Evolutionary conservation across 2,113 vertebrate genomes (phyloP).

Genomic region (Ptilorrhoa leucosticta): DNA sequence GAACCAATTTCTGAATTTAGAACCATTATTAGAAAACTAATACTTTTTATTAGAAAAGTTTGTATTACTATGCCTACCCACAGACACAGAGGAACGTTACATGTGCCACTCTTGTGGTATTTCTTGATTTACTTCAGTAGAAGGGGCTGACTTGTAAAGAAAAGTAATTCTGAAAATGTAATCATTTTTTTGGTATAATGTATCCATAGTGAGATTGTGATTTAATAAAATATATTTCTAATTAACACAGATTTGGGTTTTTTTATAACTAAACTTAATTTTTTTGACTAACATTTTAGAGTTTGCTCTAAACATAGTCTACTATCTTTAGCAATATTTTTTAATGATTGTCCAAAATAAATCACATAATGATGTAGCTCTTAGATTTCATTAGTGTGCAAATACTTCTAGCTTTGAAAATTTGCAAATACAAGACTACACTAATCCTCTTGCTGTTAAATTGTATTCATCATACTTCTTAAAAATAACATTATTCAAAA

Average conservation of each 20-base stretch:
- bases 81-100: background rate
- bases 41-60: background rate
- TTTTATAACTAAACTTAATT: background rate
- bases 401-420: background rate
- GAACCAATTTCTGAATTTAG: background rate
- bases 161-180: background rate
- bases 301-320: background rate
- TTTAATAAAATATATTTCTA: background rate
- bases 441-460: background rate
- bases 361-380: background rate
- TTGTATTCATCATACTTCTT: background rate
- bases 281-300: background rate
- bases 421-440: background rate
- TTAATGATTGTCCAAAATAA: background rate
- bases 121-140: background rate
- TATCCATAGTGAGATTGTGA: background rate
- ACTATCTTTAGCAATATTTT: background rate
- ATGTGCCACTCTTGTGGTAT: background rate
- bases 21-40: background rate
- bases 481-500: background rate
- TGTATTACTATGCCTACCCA: background rate
- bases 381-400: background rate
- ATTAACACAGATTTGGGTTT: background rate
- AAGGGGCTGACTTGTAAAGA: background rate
- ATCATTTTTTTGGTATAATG: background rate